Evolutionary conservation across 2,797 vertebrate species (phyloP), one percentile per base, ranked within the genome.

Genomic region (Euthynnus affinis): DNA sequence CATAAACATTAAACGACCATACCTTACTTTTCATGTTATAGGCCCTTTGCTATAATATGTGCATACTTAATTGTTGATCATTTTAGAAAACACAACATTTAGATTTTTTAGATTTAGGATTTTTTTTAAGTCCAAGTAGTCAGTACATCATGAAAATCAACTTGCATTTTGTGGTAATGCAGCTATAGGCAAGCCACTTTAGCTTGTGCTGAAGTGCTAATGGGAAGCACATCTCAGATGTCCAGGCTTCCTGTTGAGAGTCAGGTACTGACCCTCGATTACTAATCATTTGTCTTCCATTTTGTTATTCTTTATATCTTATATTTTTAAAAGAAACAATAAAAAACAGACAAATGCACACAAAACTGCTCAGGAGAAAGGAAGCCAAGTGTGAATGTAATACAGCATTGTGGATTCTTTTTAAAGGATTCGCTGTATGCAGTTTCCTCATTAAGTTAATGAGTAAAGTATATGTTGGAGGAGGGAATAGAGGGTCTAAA

Each of bases 11-110:
- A 42, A 80, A 79, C 34, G 42, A 18, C 25, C n/a, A 37, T 59
- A 57, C 58, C 27, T 67, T 75, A n/a, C 34, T 58, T 65, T 61
- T 62, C 1, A 27, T 55, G 40, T 74, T 40, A 23, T 25, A 49
- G 20, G n/a, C 1, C 9, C 37, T 71, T 56, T 55, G 42, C 55
- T 48, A 49, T 18, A 70, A 78, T 61, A 51, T 62, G 66, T 13
- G 52, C 22, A 4, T 56, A 22, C 37, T 69, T 57, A 69, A 69
- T 44, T 57, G 37, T 23, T 55, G 27, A 68, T 66, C 49, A 5
- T 76, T 84, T 74, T 44, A 22, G 9, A 62, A 72, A 66, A 57
- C 32, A 12, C 20, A 32, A 23, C 25, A 18, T 72, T 78, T 71
- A 48, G 52, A 66, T 66, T n/a, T n/a, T n/a, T n/a, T n/a, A n/a